A percentile compares a stretch with the other conserved stretches of the same genome.
Conservation (phyloP, 2,797 vertebrate genomes). For the Schizopygopsis malacanthus region DNA sequence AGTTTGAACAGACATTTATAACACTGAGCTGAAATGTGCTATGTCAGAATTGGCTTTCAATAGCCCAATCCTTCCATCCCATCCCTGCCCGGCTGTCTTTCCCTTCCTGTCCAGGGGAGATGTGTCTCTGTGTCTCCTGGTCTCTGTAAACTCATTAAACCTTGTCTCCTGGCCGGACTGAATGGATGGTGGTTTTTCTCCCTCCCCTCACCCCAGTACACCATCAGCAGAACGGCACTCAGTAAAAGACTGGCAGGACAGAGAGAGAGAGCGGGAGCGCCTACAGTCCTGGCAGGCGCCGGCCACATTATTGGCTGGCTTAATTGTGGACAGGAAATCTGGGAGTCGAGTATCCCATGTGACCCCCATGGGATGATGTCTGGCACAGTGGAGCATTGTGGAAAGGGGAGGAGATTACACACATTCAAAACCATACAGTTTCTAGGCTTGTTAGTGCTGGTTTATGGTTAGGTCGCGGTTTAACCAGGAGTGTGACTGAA, state of each 20-base stretch:
- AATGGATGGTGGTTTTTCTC: slow-evolving; percentile 60
- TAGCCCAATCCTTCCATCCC: not conserved
- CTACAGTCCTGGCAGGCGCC: slow-evolving; percentile 53
- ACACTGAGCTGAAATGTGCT: slow-evolving; percentile 1
- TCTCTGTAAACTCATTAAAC: slow-evolving; percentile 57
- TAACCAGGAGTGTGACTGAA: not conserved
- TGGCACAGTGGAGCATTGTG: slow-evolving; percentile 50
- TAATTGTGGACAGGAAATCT: slow-evolving; percentile 63
- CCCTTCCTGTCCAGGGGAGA: not conserved
- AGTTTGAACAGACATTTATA: not conserved
- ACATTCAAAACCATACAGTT: not conserved
- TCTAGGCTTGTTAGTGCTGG: not conserved
- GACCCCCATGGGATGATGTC: slow-evolving; percentile 42
- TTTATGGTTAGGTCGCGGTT: slow-evolving; percentile 3
- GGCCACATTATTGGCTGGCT: slow-evolving; percentile 56
- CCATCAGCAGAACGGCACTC: slow-evolving; percentile 51
- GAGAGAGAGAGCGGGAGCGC: slow-evolving; percentile 14
- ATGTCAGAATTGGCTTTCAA: slow-evolving; percentile 20
- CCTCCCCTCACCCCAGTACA: slow-evolving; percentile 36
- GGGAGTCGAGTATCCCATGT: slow-evolving; percentile 52
- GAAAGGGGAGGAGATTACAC: slow-evolving; percentile 46
- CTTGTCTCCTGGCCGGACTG: slow-evolving; percentile 51
- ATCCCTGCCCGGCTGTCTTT: not conserved
- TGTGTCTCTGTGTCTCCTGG: too few relatives aligned
- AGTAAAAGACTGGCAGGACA: slow-evolving; percentile 18